Evolutionary conservation across 92 coral and sea anemone genomes (phyloP).

Genomic region (Isaurus tuberculatus): DNA sequence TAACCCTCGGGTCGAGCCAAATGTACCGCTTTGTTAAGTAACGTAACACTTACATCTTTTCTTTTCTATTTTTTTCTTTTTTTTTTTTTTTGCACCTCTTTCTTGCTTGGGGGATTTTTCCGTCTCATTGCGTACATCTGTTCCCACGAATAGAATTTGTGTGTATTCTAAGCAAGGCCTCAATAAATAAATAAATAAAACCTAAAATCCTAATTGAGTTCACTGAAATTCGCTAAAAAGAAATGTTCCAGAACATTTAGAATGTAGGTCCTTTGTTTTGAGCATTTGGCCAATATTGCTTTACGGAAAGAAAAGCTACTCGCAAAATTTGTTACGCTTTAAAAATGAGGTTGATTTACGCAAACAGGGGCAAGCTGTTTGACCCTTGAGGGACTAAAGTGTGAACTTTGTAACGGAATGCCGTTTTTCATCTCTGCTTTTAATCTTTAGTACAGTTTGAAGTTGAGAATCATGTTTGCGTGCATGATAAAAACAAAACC

Average conservation of each 20-base stretch:
- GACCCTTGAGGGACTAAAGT: neutral
- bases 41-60: neutral
- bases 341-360: neutral
- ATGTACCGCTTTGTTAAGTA: neutral
- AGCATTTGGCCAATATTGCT: slow-evolving; percentile 31
- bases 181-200: neutral
- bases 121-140: slow-evolving; percentile 1
- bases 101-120: slow-evolving; percentile 20
- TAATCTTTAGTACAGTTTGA: neutral
- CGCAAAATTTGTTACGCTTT: slow-evolving; percentile 1
- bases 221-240: neutral
- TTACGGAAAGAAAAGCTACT: neutral
- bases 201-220: neutral
- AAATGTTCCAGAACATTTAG: neutral
- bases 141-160: neutral
- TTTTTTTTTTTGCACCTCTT: slow-evolving; percentile 7
- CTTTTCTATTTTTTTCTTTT: neutral
- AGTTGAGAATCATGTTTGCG: neutral
- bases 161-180: neutral
- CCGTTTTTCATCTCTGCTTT: neutral
- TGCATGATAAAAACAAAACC: neutral
- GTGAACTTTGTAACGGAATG: slow-evolving; percentile 31
- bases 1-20: neutral
- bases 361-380: slow-evolving; percentile 17
- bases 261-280: slow-evolving; percentile 18